phyloP scores from a whole-genome alignment of 2,797 vertebrate genomes.

The Intellagama lesueurii region DNA sequence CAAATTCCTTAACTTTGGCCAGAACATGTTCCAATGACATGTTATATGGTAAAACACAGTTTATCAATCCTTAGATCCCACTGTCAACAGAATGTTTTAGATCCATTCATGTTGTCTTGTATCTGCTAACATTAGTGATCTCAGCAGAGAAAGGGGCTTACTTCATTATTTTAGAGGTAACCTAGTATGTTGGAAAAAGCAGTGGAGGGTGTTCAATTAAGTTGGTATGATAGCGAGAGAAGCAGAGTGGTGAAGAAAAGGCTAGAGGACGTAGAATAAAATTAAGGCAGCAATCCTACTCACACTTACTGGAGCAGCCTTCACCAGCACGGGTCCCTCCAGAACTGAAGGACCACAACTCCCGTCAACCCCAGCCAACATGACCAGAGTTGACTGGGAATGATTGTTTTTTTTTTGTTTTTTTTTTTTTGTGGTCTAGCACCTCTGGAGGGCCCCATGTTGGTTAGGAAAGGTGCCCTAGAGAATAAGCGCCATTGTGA shows the following conservation, averaged over 20 bases:
- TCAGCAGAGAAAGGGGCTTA: not conserved
- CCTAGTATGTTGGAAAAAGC: slow-evolving; percentile 66
- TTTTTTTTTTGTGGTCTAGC: not conserved
- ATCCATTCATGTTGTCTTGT: not conserved
- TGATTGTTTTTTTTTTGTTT: not conserved
- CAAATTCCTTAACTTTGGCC: not conserved
- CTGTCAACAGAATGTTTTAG: not conserved
- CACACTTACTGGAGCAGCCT: not conserved
- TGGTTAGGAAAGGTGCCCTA: not conserved
- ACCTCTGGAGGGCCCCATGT: not conserved
- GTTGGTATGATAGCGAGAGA: slow-evolving; percentile 22
- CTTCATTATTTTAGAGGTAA: not conserved
- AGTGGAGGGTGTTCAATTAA: slow-evolving; percentile 50
- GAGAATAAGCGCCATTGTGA: not conserved
- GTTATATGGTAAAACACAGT: not conserved
- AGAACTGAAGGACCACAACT: not conserved
- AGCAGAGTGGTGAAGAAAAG: not conserved
- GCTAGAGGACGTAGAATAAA: slow-evolving; percentile 28
- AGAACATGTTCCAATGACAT: not conserved
- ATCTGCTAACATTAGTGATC: fast-evolving
- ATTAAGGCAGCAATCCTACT: not conserved
- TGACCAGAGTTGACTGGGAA: not conserved
- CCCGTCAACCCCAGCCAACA: not conserved
- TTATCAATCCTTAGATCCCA: not conserved
- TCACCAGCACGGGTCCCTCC: not conserved